Conservation (phyloP, 2,888 invertebrate genomes). For the Merodon equestris region DNA sequence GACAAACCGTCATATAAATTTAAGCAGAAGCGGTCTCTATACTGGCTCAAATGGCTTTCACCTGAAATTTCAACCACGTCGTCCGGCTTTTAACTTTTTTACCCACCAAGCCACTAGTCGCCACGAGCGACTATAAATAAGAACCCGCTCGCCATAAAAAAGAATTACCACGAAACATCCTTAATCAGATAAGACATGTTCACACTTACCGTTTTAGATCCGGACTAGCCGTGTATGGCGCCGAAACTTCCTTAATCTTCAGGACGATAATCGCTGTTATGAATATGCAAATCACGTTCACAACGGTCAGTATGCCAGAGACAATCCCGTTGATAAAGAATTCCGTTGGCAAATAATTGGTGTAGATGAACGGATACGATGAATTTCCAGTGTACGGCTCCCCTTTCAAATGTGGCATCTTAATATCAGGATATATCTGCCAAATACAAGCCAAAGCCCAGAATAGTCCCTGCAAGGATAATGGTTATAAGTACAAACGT, state of each 20-base stretch:
- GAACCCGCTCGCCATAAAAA: too few species aligned
- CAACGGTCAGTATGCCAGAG: slow-evolving; percentile 87
- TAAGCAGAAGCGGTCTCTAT: too few species aligned
- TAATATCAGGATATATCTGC: slow-evolving; percentile 84
- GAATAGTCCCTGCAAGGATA: slow-evolving; percentile 82
- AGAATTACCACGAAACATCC: too few species aligned
- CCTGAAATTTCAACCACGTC: too few species aligned
- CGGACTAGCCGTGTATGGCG: slow-evolving; percentile 87
- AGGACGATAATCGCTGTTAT: slow-evolving; percentile 88
- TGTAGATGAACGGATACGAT: slow-evolving; percentile 84
- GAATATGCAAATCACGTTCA: slow-evolving; percentile 91
- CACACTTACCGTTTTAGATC: slow-evolving; percentile 82
- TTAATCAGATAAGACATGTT: neutral
- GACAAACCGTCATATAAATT: too few species aligned
- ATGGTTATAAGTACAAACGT: too few species aligned
- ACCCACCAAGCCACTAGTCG: too few species aligned
- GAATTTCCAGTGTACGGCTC: slow-evolving; percentile 83
- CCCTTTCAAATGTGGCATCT: slow-evolving; percentile 85
- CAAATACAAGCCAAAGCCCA: slow-evolving; percentile 88
- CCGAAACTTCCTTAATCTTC: slow-evolving; percentile 91
- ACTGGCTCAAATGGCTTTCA: too few species aligned
- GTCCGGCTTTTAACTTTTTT: too few species aligned
- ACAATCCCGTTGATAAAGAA: slow-evolving; percentile 88
- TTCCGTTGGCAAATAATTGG: slow-evolving; percentile 87
- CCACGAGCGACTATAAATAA: too few species aligned